Conservation (phyloP, 53 echinoderm and acorn worm species). For the Apostichopus leukothele region DNA sequence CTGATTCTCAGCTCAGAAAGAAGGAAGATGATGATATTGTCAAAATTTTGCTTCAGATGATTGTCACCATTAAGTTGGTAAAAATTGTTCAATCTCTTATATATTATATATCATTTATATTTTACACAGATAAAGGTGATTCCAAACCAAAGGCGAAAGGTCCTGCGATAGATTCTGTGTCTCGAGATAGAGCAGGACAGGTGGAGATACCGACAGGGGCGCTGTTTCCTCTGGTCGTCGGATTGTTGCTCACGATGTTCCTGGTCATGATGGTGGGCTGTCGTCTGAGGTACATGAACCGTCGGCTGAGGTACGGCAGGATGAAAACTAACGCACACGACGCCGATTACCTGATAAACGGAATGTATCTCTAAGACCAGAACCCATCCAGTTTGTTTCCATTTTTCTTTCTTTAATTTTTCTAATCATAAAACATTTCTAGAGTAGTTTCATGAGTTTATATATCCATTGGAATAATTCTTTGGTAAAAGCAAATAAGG, state of each 20-base stretch:
- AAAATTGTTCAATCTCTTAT: too few species aligned
- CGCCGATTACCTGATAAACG: slow-evolving; percentile 96
- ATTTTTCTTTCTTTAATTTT: neutral
- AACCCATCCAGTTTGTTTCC: neutral
- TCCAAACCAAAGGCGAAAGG: neutral
- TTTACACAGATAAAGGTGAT: neutral
- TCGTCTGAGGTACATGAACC: slow-evolving; percentile 87
- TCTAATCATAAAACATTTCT: too few species aligned
- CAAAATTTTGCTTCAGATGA: too few species aligned
- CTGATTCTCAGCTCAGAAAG: too few species aligned
- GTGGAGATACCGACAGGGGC: slow-evolving; percentile 72
- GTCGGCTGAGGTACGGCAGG: slow-evolving; percentile 84
- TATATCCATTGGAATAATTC: too few species aligned
- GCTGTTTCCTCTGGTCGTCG: slow-evolving; percentile 81
- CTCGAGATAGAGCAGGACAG: neutral
- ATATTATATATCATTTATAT: neutral
- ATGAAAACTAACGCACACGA: slow-evolving; percentile 89
- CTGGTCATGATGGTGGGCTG: slow-evolving; percentile 89
- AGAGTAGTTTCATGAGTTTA: too few species aligned
- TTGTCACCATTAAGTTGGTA: too few species aligned
- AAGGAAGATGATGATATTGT: too few species aligned
- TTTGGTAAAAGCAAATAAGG: too few species aligned
- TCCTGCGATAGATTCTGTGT: neutral
- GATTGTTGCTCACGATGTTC: slow-evolving; percentile 82
- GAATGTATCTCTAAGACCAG: slow-evolving; percentile 74